Conservation (phyloP, 2,888 invertebrate species). For the Polyommatus iphigenia region DNA sequence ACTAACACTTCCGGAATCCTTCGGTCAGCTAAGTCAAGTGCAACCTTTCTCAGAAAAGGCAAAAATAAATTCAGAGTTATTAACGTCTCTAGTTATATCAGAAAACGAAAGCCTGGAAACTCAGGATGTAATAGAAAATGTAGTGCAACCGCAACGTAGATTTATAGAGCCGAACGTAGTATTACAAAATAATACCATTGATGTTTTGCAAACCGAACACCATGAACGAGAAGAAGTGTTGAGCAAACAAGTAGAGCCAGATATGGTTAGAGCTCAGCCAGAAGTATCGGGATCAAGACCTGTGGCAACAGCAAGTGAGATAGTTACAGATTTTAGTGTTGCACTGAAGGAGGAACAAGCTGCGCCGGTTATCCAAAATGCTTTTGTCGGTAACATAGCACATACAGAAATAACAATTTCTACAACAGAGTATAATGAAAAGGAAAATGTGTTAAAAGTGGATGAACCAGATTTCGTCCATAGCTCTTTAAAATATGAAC, state of each 20-base stretch:
- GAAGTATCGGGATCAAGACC: conserved; percentile 66
- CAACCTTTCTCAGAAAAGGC: conserved; percentile 60
- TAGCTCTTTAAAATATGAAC: conserved; percentile 54
- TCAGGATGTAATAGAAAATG: conserved; percentile 55
- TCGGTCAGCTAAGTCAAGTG: conserved; percentile 52
- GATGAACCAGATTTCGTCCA: conserved; percentile 46
- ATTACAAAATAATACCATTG: conserved; percentile 52
- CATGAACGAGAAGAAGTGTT: conserved; percentile 66
- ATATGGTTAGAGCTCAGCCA: conserved; percentile 59
- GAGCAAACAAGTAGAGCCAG: conserved; percentile 41
- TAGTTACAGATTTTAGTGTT: conserved; percentile 64
- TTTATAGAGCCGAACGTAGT: conserved; percentile 56
- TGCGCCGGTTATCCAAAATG: conserved; percentile 55
- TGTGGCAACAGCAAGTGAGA: conserved; percentile 76
- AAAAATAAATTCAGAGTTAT: conserved; percentile 53
- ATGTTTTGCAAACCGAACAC: conserved; percentile 60
- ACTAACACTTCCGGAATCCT: conserved; percentile 59
- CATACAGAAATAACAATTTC: conserved; percentile 76
- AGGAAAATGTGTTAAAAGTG: conserved; percentile 64
- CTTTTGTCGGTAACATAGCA: conserved; percentile 74
- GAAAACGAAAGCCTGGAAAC: conserved; percentile 70
- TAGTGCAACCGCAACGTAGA: conserved; percentile 52
- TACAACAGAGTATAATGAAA: conserved; percentile 79
- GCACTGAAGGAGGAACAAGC: conserved; percentile 49
- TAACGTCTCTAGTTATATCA: conserved; percentile 60